Evolutionary conservation across 2,888 invertebrate genomes (phyloP).

Genomic region (Acanthacorydalis orientalis): DNA sequence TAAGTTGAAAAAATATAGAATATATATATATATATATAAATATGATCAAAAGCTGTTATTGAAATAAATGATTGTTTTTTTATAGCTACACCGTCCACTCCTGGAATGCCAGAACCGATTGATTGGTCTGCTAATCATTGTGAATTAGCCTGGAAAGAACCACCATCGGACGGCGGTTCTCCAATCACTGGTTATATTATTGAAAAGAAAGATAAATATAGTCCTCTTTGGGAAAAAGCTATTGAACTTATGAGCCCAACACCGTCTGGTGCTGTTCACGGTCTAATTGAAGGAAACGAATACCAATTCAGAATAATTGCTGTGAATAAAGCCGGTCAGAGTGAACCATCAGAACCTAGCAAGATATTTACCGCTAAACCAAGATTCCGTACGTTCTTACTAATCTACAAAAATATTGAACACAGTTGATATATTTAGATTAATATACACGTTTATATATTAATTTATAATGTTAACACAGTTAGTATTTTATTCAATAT

Average conservation of each 20-base stretch:
- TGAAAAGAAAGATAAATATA: slow-evolving; percentile 85
- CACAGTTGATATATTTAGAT: not conserved
- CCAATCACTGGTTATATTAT: slow-evolving; percentile 87
- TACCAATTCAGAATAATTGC: slow-evolving; percentile 95
- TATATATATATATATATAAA: slow-evolving; percentile 2
- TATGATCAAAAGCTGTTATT: no score
- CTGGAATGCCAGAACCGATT: slow-evolving; percentile 75
- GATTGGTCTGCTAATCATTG: slow-evolving; percentile 90
- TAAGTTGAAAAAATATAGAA: slow-evolving; percentile 28
- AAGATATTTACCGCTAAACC: slow-evolving; percentile 77
- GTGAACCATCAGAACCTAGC: slow-evolving; percentile 78
- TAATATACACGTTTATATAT: not conserved
- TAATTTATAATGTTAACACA: slow-evolving; percentile 1
- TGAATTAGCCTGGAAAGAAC: slow-evolving; percentile 80
- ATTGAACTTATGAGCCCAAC: slow-evolving; percentile 60
- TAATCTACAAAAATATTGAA: not conserved
- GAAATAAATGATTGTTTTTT: slow-evolving; percentile 5
- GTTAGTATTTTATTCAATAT: slow-evolving; percentile 4
- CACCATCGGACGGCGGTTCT: slow-evolving; percentile 80
- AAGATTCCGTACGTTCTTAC: slow-evolving; percentile 54
- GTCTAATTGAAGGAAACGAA: slow-evolving; percentile 87
- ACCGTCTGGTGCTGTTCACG: slow-evolving; percentile 67
- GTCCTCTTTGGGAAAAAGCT: slow-evolving; percentile 86
- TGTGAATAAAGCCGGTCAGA: slow-evolving; percentile 86
- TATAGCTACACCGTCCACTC: slow-evolving; percentile 69